Evolutionary conservation across 2,797 vertebrate species (phyloP), one percentile per base, ranked within the genome.

Genomic region (Phataginus tricuspis): DNA sequence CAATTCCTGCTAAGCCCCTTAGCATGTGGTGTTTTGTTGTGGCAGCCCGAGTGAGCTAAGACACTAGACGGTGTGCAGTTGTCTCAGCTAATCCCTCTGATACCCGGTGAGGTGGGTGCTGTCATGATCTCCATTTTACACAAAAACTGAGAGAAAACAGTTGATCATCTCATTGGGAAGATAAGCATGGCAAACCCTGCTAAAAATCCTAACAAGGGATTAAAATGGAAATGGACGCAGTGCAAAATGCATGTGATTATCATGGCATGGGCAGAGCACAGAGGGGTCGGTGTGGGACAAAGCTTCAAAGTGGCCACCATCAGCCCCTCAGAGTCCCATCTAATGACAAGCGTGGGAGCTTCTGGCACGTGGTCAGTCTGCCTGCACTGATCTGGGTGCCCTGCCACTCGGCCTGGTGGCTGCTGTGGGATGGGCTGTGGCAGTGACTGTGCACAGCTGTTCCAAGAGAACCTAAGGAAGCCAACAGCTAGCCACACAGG

Each of bases 381-480:
- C 15, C 14, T 7, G n/a, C 19, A 0, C 4, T 1, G 49, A 21
- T 45, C 14, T 7, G 0, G 0, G 34, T 42, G 66, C 1, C 0
- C 75, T 39, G n/a, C 45, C 27, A 5, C n/a, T n/a, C 0, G 5
- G 59, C 27, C 8, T 61, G 87, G 61, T 11, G 4, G 85, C 14
- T 31, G 66, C 71, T 92, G 66, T 42, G 15, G 42, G 63, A 64
- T 7, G 57, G 59, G 37, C 18, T 1, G 69, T 45, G 72, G 29
- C 61, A 15, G 0, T 37, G 63, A 59, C 31, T n/a, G 10, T 29
- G 31, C 51, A 15, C 37, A n/a, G 59, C 59, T 85, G 37, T 69
- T 68, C 34, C 37, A n/a, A 2, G n/a, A 16, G 93, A 77, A 39
- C 64, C 5, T 21, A 5, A 84, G 37, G 42, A 12, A 4, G 34